Conservation (phyloP, 1,140 invertebrate species). For the Drosophila varians region DNA sequence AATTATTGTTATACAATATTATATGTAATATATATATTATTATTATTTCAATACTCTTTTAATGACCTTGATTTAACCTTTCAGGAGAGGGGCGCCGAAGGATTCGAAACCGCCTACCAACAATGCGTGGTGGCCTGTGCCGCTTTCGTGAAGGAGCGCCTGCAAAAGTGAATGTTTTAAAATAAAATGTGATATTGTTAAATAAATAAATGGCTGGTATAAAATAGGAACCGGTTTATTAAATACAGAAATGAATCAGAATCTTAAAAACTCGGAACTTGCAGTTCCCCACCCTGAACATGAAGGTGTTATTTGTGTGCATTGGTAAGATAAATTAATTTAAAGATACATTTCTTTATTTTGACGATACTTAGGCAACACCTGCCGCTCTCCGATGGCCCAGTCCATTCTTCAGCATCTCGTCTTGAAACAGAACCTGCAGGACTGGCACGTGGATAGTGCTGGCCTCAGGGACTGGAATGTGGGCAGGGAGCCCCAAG, state of each 20-base stretch:
- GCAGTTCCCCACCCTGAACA: constrained; percentile 21
- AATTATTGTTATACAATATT: too few species aligned
- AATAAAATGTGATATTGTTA: constrained; percentile 24
- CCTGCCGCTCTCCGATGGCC: constrained; percentile 97
- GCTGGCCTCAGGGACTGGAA: constrained; percentile 93
- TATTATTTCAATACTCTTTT: background rate
- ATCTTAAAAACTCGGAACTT: constrained; percentile 7
- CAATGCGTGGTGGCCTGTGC: constrained; percentile 88
- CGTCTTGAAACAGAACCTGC: constrained; percentile 86
- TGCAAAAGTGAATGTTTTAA: constrained; percentile 33
- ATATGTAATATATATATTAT: too few species aligned
- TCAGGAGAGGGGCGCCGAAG: constrained; percentile 86
- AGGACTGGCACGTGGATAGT: constrained; percentile 93
- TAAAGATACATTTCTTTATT: constrained; percentile 3
- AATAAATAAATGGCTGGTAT: constrained; percentile 27
- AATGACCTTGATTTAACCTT: constrained; percentile 53
- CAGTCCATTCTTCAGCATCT: constrained; percentile 93
- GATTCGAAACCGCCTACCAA: constrained; percentile 90
- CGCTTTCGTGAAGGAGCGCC: constrained; percentile 86
- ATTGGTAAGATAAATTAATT: constrained; percentile 54
- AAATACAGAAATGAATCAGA: constrained; percentile 25
- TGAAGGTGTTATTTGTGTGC: constrained; percentile 78
- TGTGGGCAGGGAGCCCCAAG: constrained; percentile 91
- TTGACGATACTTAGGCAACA: constrained; percentile 88
- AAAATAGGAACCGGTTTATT: constrained; percentile 38